phyloP scores from a whole-genome alignment of 2,113 vertebrate species.

The Callospermophilus lateralis region DNA sequence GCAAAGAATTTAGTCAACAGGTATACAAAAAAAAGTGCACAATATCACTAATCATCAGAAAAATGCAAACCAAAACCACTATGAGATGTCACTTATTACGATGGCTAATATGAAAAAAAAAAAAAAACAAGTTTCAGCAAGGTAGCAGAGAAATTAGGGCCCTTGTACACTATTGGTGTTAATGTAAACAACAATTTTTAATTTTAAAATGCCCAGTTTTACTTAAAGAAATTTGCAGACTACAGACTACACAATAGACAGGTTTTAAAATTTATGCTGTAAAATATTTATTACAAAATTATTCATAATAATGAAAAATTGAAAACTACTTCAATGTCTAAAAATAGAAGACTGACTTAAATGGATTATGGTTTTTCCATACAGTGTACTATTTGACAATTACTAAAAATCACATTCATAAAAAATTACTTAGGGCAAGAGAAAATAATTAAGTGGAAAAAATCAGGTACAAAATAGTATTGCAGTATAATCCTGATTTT shows the following conservation, averaged over 20 bases:
- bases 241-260: neutral
- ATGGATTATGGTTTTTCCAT: neutral
- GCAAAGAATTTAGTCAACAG: neutral
- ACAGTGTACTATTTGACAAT: neutral
- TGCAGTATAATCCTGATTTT: neutral
- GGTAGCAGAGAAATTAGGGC: neutral
- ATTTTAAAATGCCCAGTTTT: constrained; percentile 24
- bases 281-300: constrained; percentile 43
- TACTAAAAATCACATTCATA: constrained; percentile 13
- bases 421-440: constrained; percentile 2
- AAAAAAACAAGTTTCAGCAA: too few species aligned
- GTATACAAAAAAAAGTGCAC: neutral
- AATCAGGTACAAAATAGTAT: constrained; percentile 1
- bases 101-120: too few species aligned
- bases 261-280: constrained; percentile 14
- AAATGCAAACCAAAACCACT: neutral
- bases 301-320: neutral
- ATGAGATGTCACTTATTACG: too few species aligned
- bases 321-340: constrained; percentile 4
- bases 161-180: neutral
- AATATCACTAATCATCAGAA: neutral
- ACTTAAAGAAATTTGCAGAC: neutral
- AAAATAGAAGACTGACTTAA: constrained; percentile 3
- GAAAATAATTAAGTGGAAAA: constrained; percentile 46
- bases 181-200: neutral